Evolutionary conservation across 1,140 invertebrate species (phyloP), one percentile per base, ranked within the genome.

Genomic region (Nautilus pompilius): DNA sequence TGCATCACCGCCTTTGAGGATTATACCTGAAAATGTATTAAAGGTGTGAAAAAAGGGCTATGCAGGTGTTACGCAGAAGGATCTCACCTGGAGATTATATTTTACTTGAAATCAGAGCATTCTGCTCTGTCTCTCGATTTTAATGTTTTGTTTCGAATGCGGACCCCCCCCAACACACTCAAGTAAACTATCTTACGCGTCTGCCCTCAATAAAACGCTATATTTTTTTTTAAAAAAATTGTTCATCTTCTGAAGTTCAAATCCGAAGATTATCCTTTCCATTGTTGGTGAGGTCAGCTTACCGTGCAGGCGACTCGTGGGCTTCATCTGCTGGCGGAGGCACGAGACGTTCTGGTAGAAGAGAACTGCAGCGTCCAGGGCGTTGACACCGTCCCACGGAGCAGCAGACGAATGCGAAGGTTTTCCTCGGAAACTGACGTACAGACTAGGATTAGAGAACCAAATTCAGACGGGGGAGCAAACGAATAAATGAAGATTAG

Each of bases 1-100:
- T 22, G 68, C 71, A 3, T 49, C 59, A n/a, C 81, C 82, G 29
- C 81, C 82, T 57, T 81, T 80, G 5, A 71, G 76, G 13, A 81
- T 79, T 5, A 80, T 62, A 63, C 77, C 78, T 79, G n/a, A n/a
- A n/a, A n/a, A n/a, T n/a, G n/a, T n/a, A n/a, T n/a, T n/a, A n/a
- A 8, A 10, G 36, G n/a, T n/a, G n/a, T 13, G 10, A 10, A 41
- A 41, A 41, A 13, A 41, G n/a, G n/a, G 10, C 10, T 13, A 41
- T 41, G n/a, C 36, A 10, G 10, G n/a, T 41, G n/a, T 13, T n/a
- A n/a, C n/a, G n/a, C 10, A 13, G n/a, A 41, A 13, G 36, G 10
- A 41, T 10, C 10, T n/a, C 36, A 10, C n/a, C 10, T 41, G 36
- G 36, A 41, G n/a, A 41, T 13, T 41, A 41, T 13, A 41, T 13